Conservation (phyloP, 2,113 vertebrate genomes). For the Condylura cristata region DNA sequence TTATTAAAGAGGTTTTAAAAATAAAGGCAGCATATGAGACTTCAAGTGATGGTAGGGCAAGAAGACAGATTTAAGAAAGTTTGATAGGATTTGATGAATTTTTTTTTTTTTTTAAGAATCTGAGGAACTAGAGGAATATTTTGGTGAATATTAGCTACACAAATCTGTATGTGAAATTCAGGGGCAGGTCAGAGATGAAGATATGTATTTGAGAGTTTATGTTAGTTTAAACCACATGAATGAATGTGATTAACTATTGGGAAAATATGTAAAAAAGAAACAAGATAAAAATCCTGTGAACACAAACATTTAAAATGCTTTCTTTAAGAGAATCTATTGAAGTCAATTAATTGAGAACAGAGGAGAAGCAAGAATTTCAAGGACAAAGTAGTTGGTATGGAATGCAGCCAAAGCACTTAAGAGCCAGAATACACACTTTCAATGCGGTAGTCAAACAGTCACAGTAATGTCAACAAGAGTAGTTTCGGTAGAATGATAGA, state of each 20-base stretch:
- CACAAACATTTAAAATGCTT: slow-evolving; percentile 21
- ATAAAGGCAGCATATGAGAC: slow-evolving; percentile 12
- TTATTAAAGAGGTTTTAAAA: slow-evolving; percentile 29
- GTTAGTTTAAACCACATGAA: background rate
- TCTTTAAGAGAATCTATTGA: background rate
- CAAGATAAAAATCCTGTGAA: background rate
- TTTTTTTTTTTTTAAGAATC: background rate
- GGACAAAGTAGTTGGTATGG: background rate
- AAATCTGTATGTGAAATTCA: slow-evolving; percentile 1
- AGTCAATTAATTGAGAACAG: background rate
- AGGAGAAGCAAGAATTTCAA: slow-evolving; percentile 17
- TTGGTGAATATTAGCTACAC: background rate
- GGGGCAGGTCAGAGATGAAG: background rate
- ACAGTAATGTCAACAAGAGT: background rate
- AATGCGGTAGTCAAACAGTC: background rate
- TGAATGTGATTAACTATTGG: background rate
- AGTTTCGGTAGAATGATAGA: background rate
- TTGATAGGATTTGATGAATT: background rate
- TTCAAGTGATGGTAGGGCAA: background rate
- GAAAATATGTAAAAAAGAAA: background rate
- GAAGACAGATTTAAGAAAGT: slow-evolving; percentile 24
- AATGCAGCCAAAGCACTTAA: background rate
- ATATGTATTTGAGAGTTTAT: background rate
- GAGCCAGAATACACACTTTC: background rate
- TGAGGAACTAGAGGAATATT: background rate